phyloP scores from a whole-genome alignment of 1,140 invertebrate species.

The Leptinotarsa undecemlineata region DNA sequence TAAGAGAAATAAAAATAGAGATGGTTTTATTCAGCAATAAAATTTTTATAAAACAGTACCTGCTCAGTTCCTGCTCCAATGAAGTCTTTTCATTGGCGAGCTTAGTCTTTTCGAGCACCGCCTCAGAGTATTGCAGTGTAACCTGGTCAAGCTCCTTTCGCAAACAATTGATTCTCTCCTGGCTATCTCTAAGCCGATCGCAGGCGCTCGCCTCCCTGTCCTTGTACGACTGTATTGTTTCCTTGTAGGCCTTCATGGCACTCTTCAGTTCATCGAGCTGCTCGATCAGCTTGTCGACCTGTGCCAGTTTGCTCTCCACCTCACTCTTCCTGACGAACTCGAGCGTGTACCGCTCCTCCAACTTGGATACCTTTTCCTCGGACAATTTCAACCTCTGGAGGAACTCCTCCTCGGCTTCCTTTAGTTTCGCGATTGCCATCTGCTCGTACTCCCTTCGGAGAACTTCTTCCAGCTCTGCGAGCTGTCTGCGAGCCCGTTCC shows the following conservation, averaged over 20 bases:
- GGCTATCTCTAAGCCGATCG: constrained; percentile 40
- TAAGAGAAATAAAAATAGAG: too few relatives aligned
- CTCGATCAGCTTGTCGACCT: constrained; percentile 43
- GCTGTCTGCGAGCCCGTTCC: constrained; percentile 24
- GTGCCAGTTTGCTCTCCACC: constrained; percentile 35
- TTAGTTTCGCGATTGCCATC: constrained; percentile 36
- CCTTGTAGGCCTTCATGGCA: constrained; percentile 47
- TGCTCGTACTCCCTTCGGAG: constrained; percentile 32
- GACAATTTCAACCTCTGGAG: constrained; percentile 38
- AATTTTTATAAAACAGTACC: constrained; percentile 50
- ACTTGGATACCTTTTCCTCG: constrained; percentile 36
- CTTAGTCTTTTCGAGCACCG: constrained; percentile 66
- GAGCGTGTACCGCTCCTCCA: constrained; percentile 34
- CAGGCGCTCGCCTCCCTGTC: constrained; percentile 49
- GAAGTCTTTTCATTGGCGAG: constrained; percentile 56
- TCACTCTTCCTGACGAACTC: constrained; percentile 44
- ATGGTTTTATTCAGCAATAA: too few relatives aligned
- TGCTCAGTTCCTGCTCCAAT: constrained; percentile 43
- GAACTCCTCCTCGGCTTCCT: constrained; percentile 52
- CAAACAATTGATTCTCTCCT: constrained; percentile 45
- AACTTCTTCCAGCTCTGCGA: constrained; percentile 28
- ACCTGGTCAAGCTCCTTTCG: constrained; percentile 48
- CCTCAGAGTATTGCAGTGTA: constrained; percentile 62
- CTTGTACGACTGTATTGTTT: constrained; percentile 52
- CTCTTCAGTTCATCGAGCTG: constrained; percentile 43